Evolutionary conservation across 2,797 vertebrate species (phyloP), one percentile per base, ranked within the genome.

Genomic region (Chlorospingus flavigularis): DNA sequence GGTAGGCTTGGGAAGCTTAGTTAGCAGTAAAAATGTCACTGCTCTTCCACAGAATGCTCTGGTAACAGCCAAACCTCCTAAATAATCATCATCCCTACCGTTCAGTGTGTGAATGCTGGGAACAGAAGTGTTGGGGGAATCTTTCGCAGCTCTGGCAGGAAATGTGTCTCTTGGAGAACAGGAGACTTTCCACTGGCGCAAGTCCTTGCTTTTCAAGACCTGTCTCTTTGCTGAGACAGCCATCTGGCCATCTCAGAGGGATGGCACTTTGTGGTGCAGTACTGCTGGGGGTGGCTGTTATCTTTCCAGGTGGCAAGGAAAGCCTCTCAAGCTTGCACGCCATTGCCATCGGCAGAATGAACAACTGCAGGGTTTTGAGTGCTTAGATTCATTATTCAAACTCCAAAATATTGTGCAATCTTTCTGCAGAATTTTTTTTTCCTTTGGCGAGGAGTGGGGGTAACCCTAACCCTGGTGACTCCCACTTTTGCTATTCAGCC

Each of bases 161-260:
- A 90, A 88, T 0, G 8, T 48, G 24, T 84, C 71, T 94, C 71
- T 88, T 39, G 31, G 66, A 94, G 90, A 88, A 71, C 4, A 51
- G 80, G 83, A 93, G 76, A 47, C 71, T 92, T 95, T 94, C 77
- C 77, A 53, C 72, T 94, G 90, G 94, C 2, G 2, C 77, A 91
- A 45, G 74, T 85, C 30, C 74, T 95, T 88, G 28, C 86, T 92
- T 95, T 87, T 21, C 71, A 77, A 70, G 93, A 77, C 82, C 79
- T 84, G 58, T 83, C 86, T 95, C 83, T 88, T 89, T 79, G 70
- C 88, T 73, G 88, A 84, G 83, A 86, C 79, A 94, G 57, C 92
- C 88, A 78, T 93, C 95, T 96, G 90, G 83, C 76, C 77, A 65
- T 47, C 77, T 88, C 43, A 2, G 58, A 84, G 63, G 80, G 60